Conservation (phyloP, 1,140 invertebrate species). For the Macrosteles quadrilineatus region DNA sequence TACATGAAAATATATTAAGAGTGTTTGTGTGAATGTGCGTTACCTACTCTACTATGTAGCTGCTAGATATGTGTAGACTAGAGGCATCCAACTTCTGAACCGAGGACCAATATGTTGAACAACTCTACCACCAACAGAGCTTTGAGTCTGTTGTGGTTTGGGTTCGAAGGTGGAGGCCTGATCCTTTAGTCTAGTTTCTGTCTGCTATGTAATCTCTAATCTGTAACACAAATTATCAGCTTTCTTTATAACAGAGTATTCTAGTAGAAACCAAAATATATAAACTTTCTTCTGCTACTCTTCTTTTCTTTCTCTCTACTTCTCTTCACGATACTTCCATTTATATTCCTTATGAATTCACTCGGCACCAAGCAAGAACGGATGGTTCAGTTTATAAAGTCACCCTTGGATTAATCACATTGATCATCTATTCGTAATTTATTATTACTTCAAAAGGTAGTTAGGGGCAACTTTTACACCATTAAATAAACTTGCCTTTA, state of each 20-base stretch:
- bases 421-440: too few species aligned
- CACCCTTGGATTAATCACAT: too few species aligned
- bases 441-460: too few species aligned
- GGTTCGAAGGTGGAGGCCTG: not conserved
- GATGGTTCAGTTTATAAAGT: too few species aligned
- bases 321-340: conserved; percentile 16
- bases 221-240: conserved; percentile 27
- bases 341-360: conserved; percentile 15
- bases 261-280: conserved; percentile 21
- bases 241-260: conserved; percentile 28
- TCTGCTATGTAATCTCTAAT: conserved; percentile 29
- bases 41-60: conserved; percentile 22
- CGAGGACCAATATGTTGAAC: not conserved
- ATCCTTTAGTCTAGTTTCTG: conserved; percentile 28
- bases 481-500: too few species aligned
- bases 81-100: not conserved
- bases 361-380: conserved; percentile 2
- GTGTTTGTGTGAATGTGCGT: conserved; percentile 25
- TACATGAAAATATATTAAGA: conserved; percentile 21
- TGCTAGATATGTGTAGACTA: conserved; percentile 18
- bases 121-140: not conserved
- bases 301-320: conserved; percentile 27
- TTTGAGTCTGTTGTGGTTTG: not conserved
- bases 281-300: conserved; percentile 25
- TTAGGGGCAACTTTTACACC: too few species aligned